Percentiles rank a stretch among this genome's conserved stretches.
These are phyloP conservation scores for Lycophotia porphyrea DNA, from an alignment of 2,888 invertebrate genomes.

Conservation along the genomic window DNA sequence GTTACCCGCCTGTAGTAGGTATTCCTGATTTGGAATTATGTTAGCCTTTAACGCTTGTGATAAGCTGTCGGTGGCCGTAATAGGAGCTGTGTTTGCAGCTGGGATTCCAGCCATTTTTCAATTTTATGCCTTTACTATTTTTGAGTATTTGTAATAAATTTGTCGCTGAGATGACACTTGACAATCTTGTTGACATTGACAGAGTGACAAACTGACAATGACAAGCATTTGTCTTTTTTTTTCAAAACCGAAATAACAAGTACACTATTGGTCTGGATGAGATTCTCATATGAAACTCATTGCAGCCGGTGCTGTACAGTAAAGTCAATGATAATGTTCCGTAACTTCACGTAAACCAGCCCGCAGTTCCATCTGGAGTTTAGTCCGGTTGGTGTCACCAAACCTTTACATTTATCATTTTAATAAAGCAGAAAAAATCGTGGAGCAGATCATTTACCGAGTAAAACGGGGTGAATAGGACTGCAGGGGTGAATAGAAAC, in stretches of 20 bases:
- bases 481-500: no score
- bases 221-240: background rate
- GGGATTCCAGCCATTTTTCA: slow-evolving; percentile 71
- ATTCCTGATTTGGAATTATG: slow-evolving; percentile 98
- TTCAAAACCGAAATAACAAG: no score
- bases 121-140: background rate
- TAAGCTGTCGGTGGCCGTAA: slow-evolving; percentile 94
- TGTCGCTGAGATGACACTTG: background rate
- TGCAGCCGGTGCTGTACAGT: background rate
- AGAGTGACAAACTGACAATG: background rate
- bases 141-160: background rate
- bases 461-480: no score
- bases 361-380: background rate
- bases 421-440: background rate
- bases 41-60: slow-evolving; percentile 95
- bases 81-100: slow-evolving; percentile 85
- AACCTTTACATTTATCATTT: background rate
- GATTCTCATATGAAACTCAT: background rate
- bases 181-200: background rate
- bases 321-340: background rate
- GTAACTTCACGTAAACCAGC: background rate
- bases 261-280: background rate
- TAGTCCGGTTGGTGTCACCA: background rate
- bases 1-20: slow-evolving; percentile 91
- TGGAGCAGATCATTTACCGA: no score